Evolutionary conservation across 2,113 vertebrate genomes (phyloP).

Genomic region (Labrus mixtus): DNA sequence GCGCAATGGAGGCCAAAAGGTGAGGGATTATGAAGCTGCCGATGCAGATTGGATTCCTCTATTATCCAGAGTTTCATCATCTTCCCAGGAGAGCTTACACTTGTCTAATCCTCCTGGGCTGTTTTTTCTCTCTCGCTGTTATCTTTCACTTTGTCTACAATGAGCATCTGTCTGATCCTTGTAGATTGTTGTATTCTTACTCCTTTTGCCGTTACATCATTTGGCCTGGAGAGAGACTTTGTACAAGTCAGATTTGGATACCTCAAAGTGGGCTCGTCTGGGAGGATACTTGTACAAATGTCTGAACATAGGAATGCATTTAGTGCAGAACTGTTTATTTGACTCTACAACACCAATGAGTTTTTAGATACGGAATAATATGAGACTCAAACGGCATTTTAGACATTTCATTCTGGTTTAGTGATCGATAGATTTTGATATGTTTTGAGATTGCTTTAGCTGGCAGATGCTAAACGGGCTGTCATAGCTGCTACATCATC

Average conservation of each 20-base stretch:
- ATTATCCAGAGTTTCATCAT: slow-evolving; percentile 53
- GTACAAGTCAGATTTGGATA: slow-evolving; percentile 13
- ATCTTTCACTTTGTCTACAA: slow-evolving; percentile 26
- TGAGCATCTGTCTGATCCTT: slow-evolving; percentile 35
- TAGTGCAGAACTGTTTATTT: no score
- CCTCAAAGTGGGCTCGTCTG: slow-evolving; percentile 12
- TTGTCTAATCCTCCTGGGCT: slow-evolving; percentile 46
- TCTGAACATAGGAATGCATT: no score
- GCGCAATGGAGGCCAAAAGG: slow-evolving; percentile 25
- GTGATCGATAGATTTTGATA: no score
- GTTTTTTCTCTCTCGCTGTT: background rate
- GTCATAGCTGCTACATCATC: no score
- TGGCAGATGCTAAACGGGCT: no score
- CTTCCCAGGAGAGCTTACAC: slow-evolving; percentile 20
- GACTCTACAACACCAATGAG: no score
- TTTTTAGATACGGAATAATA: no score
- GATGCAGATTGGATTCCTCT: slow-evolving; percentile 61
- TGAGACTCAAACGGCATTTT: no score
- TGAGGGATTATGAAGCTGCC: slow-evolving; percentile 52
- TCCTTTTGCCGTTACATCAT: slow-evolving; percentile 23
- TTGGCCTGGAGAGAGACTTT: slow-evolving; percentile 40
- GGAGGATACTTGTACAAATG: no score
- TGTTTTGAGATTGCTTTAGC: no score
- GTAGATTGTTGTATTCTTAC: background rate
- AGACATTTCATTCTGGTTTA: no score